Conservation (phyloP, 2,797 vertebrate genomes). For the Danio jaintianensis region DNA sequence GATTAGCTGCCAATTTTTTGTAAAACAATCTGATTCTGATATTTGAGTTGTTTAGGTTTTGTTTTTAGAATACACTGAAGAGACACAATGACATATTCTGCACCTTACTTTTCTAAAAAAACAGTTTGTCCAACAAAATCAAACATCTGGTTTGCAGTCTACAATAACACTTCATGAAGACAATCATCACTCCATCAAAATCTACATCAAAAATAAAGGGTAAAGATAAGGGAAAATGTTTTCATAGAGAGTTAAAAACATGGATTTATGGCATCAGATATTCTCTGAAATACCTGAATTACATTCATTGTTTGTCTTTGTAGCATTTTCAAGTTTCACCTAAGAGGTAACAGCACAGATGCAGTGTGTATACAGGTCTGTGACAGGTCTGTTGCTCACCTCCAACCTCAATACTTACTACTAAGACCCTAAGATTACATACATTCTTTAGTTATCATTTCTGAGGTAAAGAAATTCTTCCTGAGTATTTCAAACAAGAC, state of each 20-base stretch:
- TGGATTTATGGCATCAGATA: slow-evolving; percentile 88
- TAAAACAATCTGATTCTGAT: slow-evolving; percentile 50
- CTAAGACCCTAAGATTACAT: slow-evolving; percentile 85
- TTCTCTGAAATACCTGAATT: slow-evolving; percentile 91
- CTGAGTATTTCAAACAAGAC: slow-evolving; percentile 88
- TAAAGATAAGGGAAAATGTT: slow-evolving; percentile 78
- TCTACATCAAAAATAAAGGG: slow-evolving; percentile 81
- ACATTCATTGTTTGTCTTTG: slow-evolving; percentile 96
- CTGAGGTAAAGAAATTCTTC: slow-evolving; percentile 89
- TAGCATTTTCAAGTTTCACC: slow-evolving; percentile 92
- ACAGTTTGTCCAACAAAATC: slow-evolving; percentile 85
- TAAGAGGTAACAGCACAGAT: slow-evolving; percentile 86
- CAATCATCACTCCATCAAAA: slow-evolving; percentile 83
- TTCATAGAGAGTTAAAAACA: slow-evolving; percentile 84
- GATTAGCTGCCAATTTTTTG: slow-evolving; percentile 65
- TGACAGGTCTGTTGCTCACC: slow-evolving; percentile 71
- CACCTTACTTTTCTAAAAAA: slow-evolving; percentile 46
- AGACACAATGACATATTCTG: background rate
- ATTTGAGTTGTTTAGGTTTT: slow-evolving; percentile 52
- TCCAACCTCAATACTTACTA: slow-evolving; percentile 71
- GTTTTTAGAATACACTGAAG: slow-evolving; percentile 18
- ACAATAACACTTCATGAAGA: slow-evolving; percentile 79
- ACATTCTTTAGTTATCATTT: slow-evolving; percentile 87
- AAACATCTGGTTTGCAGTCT: slow-evolving; percentile 72
- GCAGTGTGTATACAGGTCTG: slow-evolving; percentile 76